Base-by-base conservation (phyloP, 2,797 vertebrate genomes). In the Sarcophilus harrisii region DNA sequence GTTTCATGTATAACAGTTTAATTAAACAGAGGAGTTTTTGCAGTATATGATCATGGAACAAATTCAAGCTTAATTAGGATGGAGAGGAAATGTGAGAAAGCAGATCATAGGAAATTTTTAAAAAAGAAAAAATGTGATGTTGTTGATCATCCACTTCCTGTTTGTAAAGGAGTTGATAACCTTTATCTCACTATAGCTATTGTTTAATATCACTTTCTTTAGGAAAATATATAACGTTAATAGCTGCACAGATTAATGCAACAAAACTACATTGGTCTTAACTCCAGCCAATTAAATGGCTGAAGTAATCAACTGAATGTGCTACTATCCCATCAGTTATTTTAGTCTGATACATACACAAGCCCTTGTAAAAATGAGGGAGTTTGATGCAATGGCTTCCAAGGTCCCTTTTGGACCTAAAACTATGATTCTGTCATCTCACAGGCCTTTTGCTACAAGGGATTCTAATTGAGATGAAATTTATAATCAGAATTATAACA, bases 181-280 rank as follows among this genome's bases (percentile, higher is more conserved):
- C 89, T 32, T 91, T 91, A 12, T 58, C 4, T 95, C 95, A 45
- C 94, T 92, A 5, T 29, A 93, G 45, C 58, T 38, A 94, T 54
- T 27, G n/a, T 87, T 12, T 87, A 38, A 95, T 49, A 73, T 32
- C 90, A 94, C 93, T 54, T 94, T 95, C 94, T 95, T 94, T 90
- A 60, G 94, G 54, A 94, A 95, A 94, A 91, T 58, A 81, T 10
- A 29, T 57, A 27, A 4, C 32, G 57, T 11, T 95, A 95, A 94
- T 90, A 87, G 38, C n/a, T 11, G 24, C 21, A 45, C 81, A 96
- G 93, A 38, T 28, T 1, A 87, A 14, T 89, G 32, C 6, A 57
- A 0, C 45, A 60, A 45, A 27, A 13, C 27, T 16, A 11, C 9
- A 55, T 94, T 49, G 54, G 3, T 91, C 12, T 28, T n/a, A 94